Conservation (phyloP, 2,888 invertebrate genomes). For the Lithophane ornitopus region DNA sequence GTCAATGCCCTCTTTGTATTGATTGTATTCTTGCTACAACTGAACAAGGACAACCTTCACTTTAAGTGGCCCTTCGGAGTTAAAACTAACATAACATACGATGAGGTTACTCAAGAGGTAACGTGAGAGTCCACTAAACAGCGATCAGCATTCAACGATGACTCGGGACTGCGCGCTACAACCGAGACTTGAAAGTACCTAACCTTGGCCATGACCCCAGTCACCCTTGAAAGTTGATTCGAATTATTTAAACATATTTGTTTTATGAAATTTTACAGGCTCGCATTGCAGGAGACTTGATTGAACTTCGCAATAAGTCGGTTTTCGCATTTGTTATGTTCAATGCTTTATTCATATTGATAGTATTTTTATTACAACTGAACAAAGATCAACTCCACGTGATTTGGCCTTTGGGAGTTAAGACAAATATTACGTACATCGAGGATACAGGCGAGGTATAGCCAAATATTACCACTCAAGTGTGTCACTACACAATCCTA, state of each 20-base stretch:
- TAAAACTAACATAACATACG: slow-evolving; percentile 97
- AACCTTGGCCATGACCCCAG: slow-evolving; percentile 81
- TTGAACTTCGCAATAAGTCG: slow-evolving; percentile 98
- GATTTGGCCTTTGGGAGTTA: slow-evolving; percentile 98
- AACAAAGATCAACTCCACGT: slow-evolving; percentile 99
- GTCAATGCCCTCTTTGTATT: slow-evolving; percentile 99
- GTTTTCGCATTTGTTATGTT: slow-evolving; percentile 99
- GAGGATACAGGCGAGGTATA: slow-evolving; percentile 98
- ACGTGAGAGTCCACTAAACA: slow-evolving; percentile 89
- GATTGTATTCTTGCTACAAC: slow-evolving; percentile 99
- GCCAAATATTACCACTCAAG: slow-evolving; percentile 86
- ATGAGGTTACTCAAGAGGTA: slow-evolving; percentile 98
- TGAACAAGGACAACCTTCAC: slow-evolving; percentile 99
- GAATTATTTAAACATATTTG: slow-evolving; percentile 79
- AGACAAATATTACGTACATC: slow-evolving; percentile 98
- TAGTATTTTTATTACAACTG: slow-evolving; percentile 99
- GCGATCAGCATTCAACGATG: slow-evolving; percentile 89
- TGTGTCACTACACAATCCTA: slow-evolving; percentile 89
- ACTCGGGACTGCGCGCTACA: slow-evolving; percentile 75
- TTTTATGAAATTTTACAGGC: slow-evolving; percentile 93
- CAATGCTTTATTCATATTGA: slow-evolving; percentile 99
- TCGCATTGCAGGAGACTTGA: slow-evolving; percentile 96
- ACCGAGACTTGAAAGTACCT: slow-evolving; percentile 37
- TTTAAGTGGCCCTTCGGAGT: slow-evolving; percentile 99
- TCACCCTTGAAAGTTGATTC: slow-evolving; percentile 91